Percentiles rank a stretch among this genome's conserved stretches.
Evolutionary conservation across 2,797 vertebrate species (phyloP).

Genomic region (Borostomias antarcticus): DNA sequence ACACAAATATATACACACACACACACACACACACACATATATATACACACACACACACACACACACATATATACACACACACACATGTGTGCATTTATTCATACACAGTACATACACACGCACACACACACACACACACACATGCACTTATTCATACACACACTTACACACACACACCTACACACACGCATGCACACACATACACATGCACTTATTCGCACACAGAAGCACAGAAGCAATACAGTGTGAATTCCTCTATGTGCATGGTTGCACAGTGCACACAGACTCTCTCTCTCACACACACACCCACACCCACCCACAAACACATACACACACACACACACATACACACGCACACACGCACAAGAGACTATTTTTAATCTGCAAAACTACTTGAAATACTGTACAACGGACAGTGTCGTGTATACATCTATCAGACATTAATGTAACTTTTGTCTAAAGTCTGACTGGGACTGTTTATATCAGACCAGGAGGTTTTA

Average conservation of each 20-base stretch:
- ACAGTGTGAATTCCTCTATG: no score
- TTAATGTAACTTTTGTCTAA: constrained; percentile 44
- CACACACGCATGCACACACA: not conserved
- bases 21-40: constrained; percentile 26
- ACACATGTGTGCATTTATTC: no score
- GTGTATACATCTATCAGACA: constrained; percentile 9
- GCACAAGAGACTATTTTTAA: constrained; percentile 32
- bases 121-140: no score
- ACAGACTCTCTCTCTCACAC: no score
- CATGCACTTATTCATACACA: no score
- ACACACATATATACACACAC: no score
- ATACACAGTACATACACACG: no score
- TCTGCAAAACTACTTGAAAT: constrained; percentile 47
- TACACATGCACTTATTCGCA: not conserved
- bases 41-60: no score
- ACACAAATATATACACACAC: constrained; percentile 30
- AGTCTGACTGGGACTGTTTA: constrained; percentile 55
- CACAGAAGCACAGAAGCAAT: not conserved
- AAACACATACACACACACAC: not conserved
- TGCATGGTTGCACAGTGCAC: no score
- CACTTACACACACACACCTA: no score
- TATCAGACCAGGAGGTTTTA: constrained; percentile 44
- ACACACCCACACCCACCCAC: no score
- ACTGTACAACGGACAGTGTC: constrained; percentile 30
- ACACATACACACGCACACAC: constrained; percentile 3